These are phyloP conservation scores for Bombus soroeensis DNA, from an alignment of 1,140 invertebrate species.

Conservation along the genomic window DNA sequence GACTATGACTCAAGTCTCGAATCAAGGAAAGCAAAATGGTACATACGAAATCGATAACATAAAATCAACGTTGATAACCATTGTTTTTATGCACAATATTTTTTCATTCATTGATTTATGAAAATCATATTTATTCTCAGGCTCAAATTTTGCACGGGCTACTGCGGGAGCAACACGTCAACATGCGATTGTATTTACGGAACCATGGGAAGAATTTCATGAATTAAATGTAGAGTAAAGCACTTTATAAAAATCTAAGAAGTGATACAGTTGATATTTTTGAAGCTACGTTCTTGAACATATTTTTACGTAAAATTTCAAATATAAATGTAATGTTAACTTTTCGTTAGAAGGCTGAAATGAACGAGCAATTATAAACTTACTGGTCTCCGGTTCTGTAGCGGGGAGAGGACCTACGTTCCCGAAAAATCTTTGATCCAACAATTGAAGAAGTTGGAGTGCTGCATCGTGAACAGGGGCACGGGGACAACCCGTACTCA, in stretches of 20 bases:
- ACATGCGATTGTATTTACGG: slow-evolving; percentile 78
- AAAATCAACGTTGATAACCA: not conserved
- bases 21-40: slow-evolving; percentile 57
- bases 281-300: not conserved
- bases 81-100: not conserved
- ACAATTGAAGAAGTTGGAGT: slow-evolving; percentile 94
- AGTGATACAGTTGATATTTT: not conserved
- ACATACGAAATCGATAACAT: not conserved
- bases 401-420: slow-evolving; percentile 87
- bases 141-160: slow-evolving; percentile 15
- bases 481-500: slow-evolving; percentile 97
- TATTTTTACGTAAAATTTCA: not conserved
- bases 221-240: slow-evolving; percentile 76
- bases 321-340: not conserved
- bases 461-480: slow-evolving; percentile 96
- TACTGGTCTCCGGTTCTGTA: slow-evolving; percentile 87
- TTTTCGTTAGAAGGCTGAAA: not conserved
- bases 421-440: slow-evolving; percentile 98
- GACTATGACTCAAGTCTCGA: slow-evolving; percentile 34
- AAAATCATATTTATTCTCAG: slow-evolving; percentile 23
- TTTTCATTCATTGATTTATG: not conserved
- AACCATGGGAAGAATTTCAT: slow-evolving; percentile 81
- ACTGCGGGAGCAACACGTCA: slow-evolving; percentile 73
- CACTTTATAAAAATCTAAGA: not conserved
- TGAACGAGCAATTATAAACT: slow-evolving; percentile 61